Percentiles rank a stretch among this genome's conserved stretches.
These are phyloP conservation scores for Synanthedon andrenaeformis DNA, from an alignment of 2,888 invertebrate species.

Conservation along the genomic window DNA sequence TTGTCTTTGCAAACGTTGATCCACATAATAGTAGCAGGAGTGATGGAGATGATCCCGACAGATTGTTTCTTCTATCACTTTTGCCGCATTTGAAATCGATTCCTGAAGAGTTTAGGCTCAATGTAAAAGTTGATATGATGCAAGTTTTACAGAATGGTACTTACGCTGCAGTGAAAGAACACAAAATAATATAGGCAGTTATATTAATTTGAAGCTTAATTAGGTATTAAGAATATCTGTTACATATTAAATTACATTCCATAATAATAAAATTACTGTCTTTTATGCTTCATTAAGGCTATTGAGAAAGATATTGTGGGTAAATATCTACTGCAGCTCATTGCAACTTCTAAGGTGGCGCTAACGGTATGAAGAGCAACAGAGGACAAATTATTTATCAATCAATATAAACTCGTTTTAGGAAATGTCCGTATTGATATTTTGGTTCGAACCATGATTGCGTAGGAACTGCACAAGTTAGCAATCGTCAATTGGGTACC, in stretches of 20 bases:
- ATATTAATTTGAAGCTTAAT: conserved; percentile 1
- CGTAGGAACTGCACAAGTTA: too few relatives aligned
- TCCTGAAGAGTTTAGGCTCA: conserved; percentile 44
- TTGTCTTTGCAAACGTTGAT: conserved; percentile 53
- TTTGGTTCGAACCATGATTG: too few relatives aligned
- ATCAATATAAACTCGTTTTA: too few relatives aligned
- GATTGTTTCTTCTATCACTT: conserved; percentile 50
- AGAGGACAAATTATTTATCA: too few relatives aligned
- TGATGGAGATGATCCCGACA: conserved; percentile 47
- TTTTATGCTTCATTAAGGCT: too few relatives aligned
- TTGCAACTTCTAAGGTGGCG: too few relatives aligned
- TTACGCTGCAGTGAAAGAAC: conserved; percentile 24
- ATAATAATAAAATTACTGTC: neutral
- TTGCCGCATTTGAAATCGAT: conserved; percentile 51
- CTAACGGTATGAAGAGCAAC: too few relatives aligned
- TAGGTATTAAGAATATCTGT: neutral
- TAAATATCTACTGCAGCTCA: too few relatives aligned
- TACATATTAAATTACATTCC: neutral
- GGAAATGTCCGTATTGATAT: too few relatives aligned
- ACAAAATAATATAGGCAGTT: conserved; percentile 22
- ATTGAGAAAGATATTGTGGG: too few relatives aligned
- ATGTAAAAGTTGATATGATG: conserved; percentile 58
- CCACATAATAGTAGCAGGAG: conserved; percentile 12
- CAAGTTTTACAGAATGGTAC: conserved; percentile 51
- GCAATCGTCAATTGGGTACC: too few relatives aligned